Conservation (phyloP, 2,797 vertebrate genomes). For the Peromyscus attwateri region DNA sequence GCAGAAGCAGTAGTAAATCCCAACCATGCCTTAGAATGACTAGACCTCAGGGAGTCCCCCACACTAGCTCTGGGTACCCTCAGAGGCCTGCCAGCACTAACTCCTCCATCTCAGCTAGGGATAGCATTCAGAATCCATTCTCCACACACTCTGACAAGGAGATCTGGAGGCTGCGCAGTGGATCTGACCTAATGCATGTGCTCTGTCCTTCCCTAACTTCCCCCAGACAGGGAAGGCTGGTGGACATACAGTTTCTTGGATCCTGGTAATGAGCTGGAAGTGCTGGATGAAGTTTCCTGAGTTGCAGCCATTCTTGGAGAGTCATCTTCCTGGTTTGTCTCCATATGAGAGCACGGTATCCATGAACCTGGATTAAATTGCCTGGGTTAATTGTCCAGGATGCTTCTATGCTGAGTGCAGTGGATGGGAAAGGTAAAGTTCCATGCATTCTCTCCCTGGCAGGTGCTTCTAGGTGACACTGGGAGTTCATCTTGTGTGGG, state of each 20-base stretch:
- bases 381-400: too few species aligned
- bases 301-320: background rate
- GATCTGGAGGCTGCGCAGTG: too few species aligned
- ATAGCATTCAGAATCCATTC: background rate
- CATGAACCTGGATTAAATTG: background rate
- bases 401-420: too few species aligned
- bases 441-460: background rate
- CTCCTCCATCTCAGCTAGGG: too few species aligned
- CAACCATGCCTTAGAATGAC: background rate
- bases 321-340: too few species aligned
- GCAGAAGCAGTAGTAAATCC: background rate
- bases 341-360: background rate
- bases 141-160: background rate
- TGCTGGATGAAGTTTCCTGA: background rate
- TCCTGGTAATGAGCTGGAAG: background rate
- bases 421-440: background rate
- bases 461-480: background rate
- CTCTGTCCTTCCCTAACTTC: too few species aligned
- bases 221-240: background rate
- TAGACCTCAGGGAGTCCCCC: background rate
- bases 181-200: background rate
- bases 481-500: background rate
- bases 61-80: too few species aligned
- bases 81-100: background rate
- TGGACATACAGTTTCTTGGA: background rate